Evolutionary conservation across 37 sponge, comb jelly and placozoan genomes (phyloP), one percentile per base, ranked within the genome.

Genomic region (Axinella damicornis): DNA sequence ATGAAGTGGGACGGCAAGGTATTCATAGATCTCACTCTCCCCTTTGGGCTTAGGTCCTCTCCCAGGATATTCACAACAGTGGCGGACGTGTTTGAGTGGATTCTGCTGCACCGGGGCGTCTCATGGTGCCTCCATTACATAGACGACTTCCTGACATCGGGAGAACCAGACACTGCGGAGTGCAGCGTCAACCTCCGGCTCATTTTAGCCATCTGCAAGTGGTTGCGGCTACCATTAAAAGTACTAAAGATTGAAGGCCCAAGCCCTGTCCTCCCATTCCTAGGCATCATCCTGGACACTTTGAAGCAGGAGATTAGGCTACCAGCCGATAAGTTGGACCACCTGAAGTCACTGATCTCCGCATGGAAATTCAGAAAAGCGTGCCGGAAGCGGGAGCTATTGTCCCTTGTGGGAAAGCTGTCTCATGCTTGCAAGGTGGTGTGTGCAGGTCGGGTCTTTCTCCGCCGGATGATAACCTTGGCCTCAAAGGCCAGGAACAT

Each of bases 61-160:
- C 71, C 82, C 25, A 62, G 62, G 20, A 59, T 78, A 0, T 78
- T 78, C n/a, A 24, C 35, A 0, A 2, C 65, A 11, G 22, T 81
- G 2, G 82, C 82, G 41, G 82, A 81, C 19, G 56, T 35, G 0
- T 1, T 81, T 16, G 56, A 32, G n/a, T 81, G 82, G 82, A 70
- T 81, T 2, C 20, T 53, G 12, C 35, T 0, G 12, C 30, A 32
- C 1, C 13, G 34, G 1, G 69, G 41, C 14, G n/a, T 81, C 11
- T 39, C 82, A 2, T 81, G 33, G 53, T 20, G 13, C 20, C 32
- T 40, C 6, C 82, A 81, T 37, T 69, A 81, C 56, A 18, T 81
- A 1, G 82, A 81, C 32, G 82, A 81, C 57, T 74, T 74, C 76
- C 76, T 74, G 22, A 54, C 58, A 13, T 2, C 25, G 57, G 76